phyloP scores from a whole-genome alignment of 2,797 vertebrate species.

The Synaphobranchus kaupii region DNA sequence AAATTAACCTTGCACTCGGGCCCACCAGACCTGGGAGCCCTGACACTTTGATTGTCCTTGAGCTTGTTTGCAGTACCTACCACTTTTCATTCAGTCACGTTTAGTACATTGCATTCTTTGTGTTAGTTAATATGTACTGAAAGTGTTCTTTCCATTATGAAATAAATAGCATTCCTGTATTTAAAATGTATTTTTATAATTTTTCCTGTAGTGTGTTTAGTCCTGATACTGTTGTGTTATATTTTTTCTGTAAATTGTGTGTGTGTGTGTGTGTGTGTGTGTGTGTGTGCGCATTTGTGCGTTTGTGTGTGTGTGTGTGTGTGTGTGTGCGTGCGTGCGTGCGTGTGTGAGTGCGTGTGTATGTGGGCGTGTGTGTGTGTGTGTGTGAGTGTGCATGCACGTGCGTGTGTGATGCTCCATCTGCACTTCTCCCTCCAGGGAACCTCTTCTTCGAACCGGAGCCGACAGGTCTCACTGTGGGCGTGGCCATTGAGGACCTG shows the following conservation, averaged over 20 bases:
- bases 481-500: constrained; percentile 87
- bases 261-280: constrained; percentile 8
- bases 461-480: constrained; percentile 78
- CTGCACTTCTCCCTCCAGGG: constrained; percentile 58
- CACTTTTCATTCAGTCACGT: not conserved
- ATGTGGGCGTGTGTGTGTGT: not conserved
- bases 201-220: not conserved
- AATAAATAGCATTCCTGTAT: constrained; percentile 5
- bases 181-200: not conserved
- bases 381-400: not conserved
- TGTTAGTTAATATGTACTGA: constrained; percentile 25
- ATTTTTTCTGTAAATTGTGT: not conserved
- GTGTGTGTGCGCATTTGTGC: not conserved
- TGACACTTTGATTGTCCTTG: not conserved
- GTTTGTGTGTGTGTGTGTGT: not conserved
- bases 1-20: not conserved
- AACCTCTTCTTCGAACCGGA: constrained; percentile 86
- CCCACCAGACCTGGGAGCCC: not conserved
- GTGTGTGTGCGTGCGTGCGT: not conserved
- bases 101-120: not conserved
- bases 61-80: constrained; percentile 12
- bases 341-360: not conserved
- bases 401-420: not conserved
- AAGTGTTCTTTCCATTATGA: not conserved
- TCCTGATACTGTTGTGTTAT: not conserved